Conservation (phyloP, 2,888 invertebrate genomes). For the Tridacna gigas region DNA sequence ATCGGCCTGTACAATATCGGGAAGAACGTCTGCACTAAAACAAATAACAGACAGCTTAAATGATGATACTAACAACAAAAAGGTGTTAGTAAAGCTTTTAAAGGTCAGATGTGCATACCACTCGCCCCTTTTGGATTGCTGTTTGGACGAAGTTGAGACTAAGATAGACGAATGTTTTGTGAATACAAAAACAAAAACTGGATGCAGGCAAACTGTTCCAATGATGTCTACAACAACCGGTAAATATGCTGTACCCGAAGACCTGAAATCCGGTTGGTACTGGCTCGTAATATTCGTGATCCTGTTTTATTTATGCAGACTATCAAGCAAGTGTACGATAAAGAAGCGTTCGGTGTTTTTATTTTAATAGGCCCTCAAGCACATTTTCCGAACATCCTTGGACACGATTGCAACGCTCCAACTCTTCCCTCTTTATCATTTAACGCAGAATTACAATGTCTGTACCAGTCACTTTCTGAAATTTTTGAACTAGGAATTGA, state of each 20-base stretch:
- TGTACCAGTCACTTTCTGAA: background rate
- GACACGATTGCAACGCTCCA: background rate
- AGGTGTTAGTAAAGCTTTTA: background rate
- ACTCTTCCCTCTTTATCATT: constrained; percentile 18
- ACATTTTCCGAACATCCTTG: constrained; percentile 16
- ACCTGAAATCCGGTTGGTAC: constrained; percentile 63
- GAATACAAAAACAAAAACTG: constrained; percentile 42
- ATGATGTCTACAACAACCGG: constrained; percentile 71
- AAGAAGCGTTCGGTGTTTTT: constrained; percentile 55
- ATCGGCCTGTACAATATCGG: constrained; percentile 69
- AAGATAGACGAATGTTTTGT: constrained; percentile 43
- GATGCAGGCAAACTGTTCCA: constrained; percentile 21
- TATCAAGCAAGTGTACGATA: constrained; percentile 42
- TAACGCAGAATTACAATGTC: background rate
- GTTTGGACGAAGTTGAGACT: constrained; percentile 46
- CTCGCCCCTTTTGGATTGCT: constrained; percentile 63
- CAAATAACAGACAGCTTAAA: constrained; percentile 2
- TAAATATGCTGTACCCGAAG: constrained; percentile 26
- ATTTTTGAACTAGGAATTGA: constrained; percentile 27
- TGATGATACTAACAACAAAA: background rate
- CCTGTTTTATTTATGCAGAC: constrained; percentile 69
- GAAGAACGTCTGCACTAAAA: constrained; percentile 57
- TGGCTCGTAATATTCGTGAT: constrained; percentile 70
- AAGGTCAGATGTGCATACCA: constrained; percentile 73
- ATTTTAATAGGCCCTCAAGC: constrained; percentile 73